Evolutionary conservation across 1,140 invertebrate genomes (phyloP).

Genomic region (Euglossa dilemma): DNA sequence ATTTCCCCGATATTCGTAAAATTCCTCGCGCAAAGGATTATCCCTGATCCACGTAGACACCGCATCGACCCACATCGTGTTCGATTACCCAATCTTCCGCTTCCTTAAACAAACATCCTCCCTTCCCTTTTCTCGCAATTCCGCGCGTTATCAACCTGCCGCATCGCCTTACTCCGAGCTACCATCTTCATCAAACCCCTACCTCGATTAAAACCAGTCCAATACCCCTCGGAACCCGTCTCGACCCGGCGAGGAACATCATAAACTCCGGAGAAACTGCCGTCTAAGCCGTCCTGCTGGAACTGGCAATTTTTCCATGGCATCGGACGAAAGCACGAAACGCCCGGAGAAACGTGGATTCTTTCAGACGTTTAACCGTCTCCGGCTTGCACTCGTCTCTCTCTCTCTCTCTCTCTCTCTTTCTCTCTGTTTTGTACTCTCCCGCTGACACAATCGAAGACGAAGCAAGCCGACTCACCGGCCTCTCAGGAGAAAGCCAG

Average conservation of each 20-base stretch:
- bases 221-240: background rate
- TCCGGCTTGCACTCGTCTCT: background rate
- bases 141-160: no score
- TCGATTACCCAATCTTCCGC: background rate
- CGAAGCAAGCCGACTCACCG: background rate
- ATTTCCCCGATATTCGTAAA: no score
- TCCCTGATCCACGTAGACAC: background rate
- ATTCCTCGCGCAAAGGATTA: no score
- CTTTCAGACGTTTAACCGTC: background rate
- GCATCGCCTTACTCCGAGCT: background rate
- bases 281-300: no score
- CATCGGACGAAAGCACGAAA: background rate
- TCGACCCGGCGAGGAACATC: background rate
- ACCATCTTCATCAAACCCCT: background rate
- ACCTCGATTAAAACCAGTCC: background rate
- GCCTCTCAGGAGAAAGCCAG: background rate
- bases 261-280: no score
- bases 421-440: no score
- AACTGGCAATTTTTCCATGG: background rate
- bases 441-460: constrained; percentile 33
- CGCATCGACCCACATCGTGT: background rate
- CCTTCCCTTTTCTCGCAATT: background rate
- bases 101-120: background rate
- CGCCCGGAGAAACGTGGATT: background rate
- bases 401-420: background rate